Evolutionary conservation across 2,797 vertebrate species (phyloP).

Genomic region (Amblyraja radiata): DNA sequence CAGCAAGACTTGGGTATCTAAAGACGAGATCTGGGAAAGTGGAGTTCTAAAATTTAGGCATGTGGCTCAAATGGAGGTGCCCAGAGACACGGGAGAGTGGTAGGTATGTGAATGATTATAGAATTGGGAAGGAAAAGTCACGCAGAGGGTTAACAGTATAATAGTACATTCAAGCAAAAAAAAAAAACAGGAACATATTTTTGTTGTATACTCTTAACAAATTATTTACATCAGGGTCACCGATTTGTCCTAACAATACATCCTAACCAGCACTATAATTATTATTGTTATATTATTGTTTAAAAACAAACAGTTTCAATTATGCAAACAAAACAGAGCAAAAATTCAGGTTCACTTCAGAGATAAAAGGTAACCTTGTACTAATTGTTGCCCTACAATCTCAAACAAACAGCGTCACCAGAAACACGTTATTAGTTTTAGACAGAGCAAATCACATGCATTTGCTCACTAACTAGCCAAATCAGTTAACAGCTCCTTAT

Average conservation of each 20-base stretch:
- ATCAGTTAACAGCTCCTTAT: background rate
- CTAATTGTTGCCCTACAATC: background rate
- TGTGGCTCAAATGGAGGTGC: background rate
- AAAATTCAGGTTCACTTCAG: background rate
- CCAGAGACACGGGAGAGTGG: background rate
- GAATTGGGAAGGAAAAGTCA: background rate
- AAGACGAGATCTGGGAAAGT: background rate
- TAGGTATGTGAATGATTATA: background rate
- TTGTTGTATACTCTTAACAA: background rate
- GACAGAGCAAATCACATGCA: background rate
- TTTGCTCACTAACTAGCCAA: background rate
- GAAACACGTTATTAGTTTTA: background rate
- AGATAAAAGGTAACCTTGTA: constrained; percentile 13
- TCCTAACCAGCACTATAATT: background rate
- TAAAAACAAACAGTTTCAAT: constrained; percentile 35
- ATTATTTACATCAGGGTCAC: background rate
- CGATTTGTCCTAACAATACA: background rate
- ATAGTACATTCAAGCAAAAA: background rate
- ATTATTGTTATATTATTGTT: constrained; percentile 30
- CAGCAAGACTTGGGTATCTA: background rate
- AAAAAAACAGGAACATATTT: background rate
- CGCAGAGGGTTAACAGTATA: background rate
- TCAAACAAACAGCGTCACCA: background rate
- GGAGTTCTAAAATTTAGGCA: background rate
- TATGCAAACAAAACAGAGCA: constrained; percentile 31